phyloP scores from a whole-genome alignment of 2,113 vertebrate species.

The Cyanistes caeruleus region DNA sequence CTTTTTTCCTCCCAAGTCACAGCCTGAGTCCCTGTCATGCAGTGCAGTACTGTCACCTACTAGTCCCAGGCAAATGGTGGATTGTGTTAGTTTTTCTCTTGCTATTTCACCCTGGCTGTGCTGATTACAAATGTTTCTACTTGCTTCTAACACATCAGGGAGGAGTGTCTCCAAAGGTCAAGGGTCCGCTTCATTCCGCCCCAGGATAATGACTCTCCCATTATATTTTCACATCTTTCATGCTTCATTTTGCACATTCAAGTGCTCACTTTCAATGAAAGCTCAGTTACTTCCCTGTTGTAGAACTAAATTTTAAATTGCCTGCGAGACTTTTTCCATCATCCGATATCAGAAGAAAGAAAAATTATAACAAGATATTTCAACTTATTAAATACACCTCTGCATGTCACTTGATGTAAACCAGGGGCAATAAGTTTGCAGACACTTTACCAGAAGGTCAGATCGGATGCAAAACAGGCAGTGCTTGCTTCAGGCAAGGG shows the following conservation, averaged over 20 bases:
- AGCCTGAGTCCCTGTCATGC: background rate
- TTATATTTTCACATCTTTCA: background rate
- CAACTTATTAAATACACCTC: background rate
- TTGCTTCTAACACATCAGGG: accelerated
- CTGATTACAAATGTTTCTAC: background rate
- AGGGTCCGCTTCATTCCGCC: background rate
- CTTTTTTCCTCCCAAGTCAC: background rate
- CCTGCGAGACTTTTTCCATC: background rate
- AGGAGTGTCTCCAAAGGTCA: accelerated
- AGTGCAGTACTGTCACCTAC: background rate
- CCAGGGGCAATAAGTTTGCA: background rate
- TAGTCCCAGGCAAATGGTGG: background rate
- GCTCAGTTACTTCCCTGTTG: background rate
- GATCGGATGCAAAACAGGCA: background rate
- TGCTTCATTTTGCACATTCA: background rate
- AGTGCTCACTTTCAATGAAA: background rate
- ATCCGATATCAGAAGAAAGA: background rate
- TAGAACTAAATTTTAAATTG: background rate
- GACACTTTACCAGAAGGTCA: background rate
- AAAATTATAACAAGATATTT: background rate
- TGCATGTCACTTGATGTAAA: background rate
- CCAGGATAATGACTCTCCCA: accelerated
- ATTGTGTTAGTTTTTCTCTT: background rate
- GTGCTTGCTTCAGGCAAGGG: background rate
- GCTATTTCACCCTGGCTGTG: background rate